Percentiles rank a stretch among this genome's conserved stretches.
These are phyloP conservation scores for Sisyra nigra DNA, from an alignment of 2,888 invertebrate genomes.

Conservation along the genomic window DNA sequence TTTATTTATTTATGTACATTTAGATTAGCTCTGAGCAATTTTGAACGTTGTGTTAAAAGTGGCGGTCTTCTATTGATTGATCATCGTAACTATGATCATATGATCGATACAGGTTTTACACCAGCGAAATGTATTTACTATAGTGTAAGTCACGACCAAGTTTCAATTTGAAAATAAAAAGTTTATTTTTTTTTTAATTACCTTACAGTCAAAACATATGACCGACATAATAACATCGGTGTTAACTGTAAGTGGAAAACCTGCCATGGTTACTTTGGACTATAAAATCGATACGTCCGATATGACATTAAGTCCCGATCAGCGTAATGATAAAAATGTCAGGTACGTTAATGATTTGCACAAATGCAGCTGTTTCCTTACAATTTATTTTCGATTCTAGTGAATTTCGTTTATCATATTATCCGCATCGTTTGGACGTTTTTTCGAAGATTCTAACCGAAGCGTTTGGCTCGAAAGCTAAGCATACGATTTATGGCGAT, in stretches of 20 bases:
- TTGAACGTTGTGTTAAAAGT: constrained; percentile 67
- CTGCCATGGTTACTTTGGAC: constrained; percentile 65
- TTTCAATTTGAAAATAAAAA: constrained; percentile 2
- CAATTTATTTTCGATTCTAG: constrained; percentile 27
- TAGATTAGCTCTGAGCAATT: constrained; percentile 57
- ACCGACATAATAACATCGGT: constrained; percentile 76
- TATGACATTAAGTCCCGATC: constrained; percentile 10
- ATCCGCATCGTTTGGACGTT: constrained; percentile 59
- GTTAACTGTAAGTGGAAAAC: constrained; percentile 58
- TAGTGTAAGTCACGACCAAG: constrained; percentile 45
- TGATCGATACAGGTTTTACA: constrained; percentile 57
- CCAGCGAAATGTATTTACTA: constrained; percentile 78
- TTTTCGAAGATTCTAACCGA: constrained; percentile 57
- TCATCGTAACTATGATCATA: constrained; percentile 77
- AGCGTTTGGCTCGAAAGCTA: constrained; percentile 45
- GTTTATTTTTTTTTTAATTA: constrained; percentile 15
- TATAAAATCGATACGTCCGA: constrained; percentile 51
- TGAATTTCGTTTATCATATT: constrained; percentile 76
- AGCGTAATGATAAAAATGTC: background rate
- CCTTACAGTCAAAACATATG: constrained; percentile 64
- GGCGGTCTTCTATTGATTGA: constrained; percentile 75
- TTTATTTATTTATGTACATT: constrained; percentile 11
- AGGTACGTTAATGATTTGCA: background rate
- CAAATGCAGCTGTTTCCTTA: background rate
- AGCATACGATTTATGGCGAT: constrained; percentile 64